A percentile compares a stretch with the other conserved stretches of the same genome.
phyloP scores from a whole-genome alignment of 2,888 invertebrate genomes.

The Frankliniella fusca region DNA sequence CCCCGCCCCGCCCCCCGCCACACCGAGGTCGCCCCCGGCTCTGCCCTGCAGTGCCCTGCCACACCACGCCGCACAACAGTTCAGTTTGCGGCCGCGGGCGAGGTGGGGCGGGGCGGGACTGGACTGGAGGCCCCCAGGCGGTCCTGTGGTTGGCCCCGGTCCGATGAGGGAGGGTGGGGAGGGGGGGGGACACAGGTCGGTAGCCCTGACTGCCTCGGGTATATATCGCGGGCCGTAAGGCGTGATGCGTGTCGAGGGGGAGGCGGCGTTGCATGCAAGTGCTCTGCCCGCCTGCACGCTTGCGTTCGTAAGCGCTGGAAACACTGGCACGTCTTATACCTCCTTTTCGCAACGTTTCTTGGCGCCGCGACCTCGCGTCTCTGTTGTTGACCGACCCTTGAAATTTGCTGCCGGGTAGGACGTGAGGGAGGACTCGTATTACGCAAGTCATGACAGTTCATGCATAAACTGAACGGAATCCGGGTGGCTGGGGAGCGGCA shows the following conservation, averaged over 20 bases:
- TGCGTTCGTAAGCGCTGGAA: too few species aligned
- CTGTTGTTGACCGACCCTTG: too few species aligned
- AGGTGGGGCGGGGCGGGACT: background rate
- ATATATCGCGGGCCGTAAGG: too few species aligned
- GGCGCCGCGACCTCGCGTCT: too few species aligned
- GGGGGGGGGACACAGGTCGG: background rate
- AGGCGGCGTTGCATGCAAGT: background rate
- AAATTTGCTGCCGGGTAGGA: too few species aligned
- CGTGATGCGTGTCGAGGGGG: background rate
- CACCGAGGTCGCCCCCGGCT: background rate
- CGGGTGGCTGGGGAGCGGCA: background rate
- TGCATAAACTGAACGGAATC: too few species aligned
- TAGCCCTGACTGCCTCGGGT: too few species aligned
- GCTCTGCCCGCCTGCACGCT: too few species aligned
- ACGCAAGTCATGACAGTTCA: too few species aligned
- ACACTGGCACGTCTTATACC: too few species aligned
- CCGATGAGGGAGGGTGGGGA: background rate
- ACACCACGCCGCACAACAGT: background rate
- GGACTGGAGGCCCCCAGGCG: background rate
- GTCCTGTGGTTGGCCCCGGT: background rate
- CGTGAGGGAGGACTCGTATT: too few species aligned
- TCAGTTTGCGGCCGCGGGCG: background rate
- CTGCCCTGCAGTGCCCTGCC: background rate
- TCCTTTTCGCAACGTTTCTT: too few species aligned
- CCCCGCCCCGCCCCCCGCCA: background rate